Percentiles rank a stretch among this genome's conserved stretches.
Conservation (phyloP, 2,113 vertebrate genomes). For the Tachysurus fulvidraco region DNA sequence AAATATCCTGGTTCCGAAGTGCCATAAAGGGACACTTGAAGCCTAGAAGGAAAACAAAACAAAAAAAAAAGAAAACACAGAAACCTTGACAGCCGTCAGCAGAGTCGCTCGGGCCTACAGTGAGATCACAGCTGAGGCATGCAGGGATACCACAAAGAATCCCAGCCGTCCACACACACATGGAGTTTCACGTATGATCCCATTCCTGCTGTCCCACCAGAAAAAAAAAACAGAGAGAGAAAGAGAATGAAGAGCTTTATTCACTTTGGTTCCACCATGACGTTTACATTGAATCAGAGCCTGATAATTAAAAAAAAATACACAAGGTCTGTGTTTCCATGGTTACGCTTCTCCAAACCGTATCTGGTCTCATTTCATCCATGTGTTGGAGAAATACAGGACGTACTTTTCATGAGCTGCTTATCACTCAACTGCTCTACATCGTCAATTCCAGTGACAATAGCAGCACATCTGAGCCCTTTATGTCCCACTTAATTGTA, state of each 20-base stretch:
- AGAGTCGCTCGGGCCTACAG: slow-evolving; percentile 3
- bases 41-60: background rate
- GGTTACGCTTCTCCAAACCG: slow-evolving; percentile 44
- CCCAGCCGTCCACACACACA: slow-evolving; percentile 39
- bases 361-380: slow-evolving; percentile 9
- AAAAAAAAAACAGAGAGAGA: slow-evolving; percentile 1
- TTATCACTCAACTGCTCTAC: background rate
- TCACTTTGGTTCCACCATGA: slow-evolving; percentile 28
- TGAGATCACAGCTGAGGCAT: slow-evolving; percentile 52
- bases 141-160: slow-evolving; percentile 51
- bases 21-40: background rate
- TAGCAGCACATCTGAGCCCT: background rate
- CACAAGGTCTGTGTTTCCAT: slow-evolving; percentile 31
- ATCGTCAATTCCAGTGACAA: background rate
- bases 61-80: slow-evolving; percentile 3
- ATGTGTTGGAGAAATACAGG: background rate
- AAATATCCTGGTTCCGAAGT: background rate
- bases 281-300: slow-evolving; percentile 40
- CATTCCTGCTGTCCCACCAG: background rate
- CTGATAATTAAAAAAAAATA: slow-evolving; percentile 11
- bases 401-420: slow-evolving; percentile 14
- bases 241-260: background rate
- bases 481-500: background rate
- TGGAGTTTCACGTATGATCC: slow-evolving; percentile 33
- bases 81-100: slow-evolving; percentile 17